Conservation (phyloP, 2,113 vertebrate species). For the Trichechus manatus region DNA sequence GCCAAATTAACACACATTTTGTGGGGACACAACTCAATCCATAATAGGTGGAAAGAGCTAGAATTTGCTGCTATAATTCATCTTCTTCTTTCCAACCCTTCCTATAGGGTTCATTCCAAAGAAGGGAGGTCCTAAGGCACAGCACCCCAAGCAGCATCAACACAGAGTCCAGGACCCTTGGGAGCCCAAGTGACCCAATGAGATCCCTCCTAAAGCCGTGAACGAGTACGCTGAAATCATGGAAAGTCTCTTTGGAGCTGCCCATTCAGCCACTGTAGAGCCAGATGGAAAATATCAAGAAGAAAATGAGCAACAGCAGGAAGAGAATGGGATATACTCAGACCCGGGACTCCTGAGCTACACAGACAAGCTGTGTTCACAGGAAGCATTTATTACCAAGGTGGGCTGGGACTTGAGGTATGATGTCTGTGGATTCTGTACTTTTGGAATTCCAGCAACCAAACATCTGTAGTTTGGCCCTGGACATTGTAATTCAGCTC, state of each 20-base stretch:
- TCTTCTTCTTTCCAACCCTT: no score
- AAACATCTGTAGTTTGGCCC: not conserved
- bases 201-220: no score
- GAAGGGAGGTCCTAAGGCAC: not conserved
- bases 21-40: no score
- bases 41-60: no score
- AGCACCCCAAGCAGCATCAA: not conserved
- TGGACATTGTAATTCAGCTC: not conserved
- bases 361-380: conserved; percentile 77
- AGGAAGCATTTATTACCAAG: conserved; percentile 62
- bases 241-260: not conserved
- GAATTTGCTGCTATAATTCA: accelerated
- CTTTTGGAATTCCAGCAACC: no score
- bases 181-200: not conserved
- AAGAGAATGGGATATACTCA: not conserved
- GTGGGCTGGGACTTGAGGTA: not conserved
- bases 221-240: no score
- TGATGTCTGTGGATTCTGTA: not conserved
- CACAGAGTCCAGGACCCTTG: not conserved
- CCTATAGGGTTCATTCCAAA: no score
- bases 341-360: conserved; percentile 71
- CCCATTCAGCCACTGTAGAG: not conserved
- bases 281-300: not conserved
- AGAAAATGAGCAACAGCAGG: not conserved
- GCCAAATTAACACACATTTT: no score